Base-by-base conservation (phyloP, 2,113 vertebrate genomes). In the Melanotaenia duboulayi region DNA sequence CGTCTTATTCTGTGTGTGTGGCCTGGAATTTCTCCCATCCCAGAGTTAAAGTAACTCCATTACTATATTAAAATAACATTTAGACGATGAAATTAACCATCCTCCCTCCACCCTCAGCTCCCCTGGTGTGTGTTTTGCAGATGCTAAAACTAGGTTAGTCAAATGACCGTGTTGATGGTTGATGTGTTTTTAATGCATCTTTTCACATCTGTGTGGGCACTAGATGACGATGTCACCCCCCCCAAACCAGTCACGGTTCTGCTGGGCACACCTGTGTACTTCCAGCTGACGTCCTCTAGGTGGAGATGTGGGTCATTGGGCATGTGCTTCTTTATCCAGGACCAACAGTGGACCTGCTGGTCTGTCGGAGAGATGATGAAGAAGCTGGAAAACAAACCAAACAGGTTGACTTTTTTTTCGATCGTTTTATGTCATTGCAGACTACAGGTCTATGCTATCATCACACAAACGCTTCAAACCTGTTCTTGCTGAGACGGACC, bases 281-380 rank as follows among this genome's bases (percentile, higher is more conserved):
- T 99, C 97, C 97, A 99, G 87, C 96, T 97, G 68, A 99, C 97
- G 0, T 99, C 97, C 88, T 99, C 98, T 66, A 99, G 65, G 57
- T 95, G 86, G 78, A 99, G 90, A 74, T 92, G 94, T 75, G 93
- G 96, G 75, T 99, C 95, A 4, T 68, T 85, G 0, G 97, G 96
- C 95, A 99, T 95, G 86, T 87, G 94, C 44, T 95, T 97, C 91
- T 96, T 96, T 40, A 99, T 94, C 98, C 97, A 99, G 55, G 96
- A 90, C 97, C 97, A 99, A 87, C 97, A 97, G 80, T 98, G 98
- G 58, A 99, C 95, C 93, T 99, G 98, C 62, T 99, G 98, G 91
- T 99, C 98, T 0, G 97, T 98, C 1, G 98, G 97, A 12, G 97
- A 99, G 82, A 99, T 94, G 92, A 99, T 98, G 90, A 99, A 99